Conservation (phyloP, 2,888 invertebrate genomes). For the Drosophila subquinaria region DNA sequence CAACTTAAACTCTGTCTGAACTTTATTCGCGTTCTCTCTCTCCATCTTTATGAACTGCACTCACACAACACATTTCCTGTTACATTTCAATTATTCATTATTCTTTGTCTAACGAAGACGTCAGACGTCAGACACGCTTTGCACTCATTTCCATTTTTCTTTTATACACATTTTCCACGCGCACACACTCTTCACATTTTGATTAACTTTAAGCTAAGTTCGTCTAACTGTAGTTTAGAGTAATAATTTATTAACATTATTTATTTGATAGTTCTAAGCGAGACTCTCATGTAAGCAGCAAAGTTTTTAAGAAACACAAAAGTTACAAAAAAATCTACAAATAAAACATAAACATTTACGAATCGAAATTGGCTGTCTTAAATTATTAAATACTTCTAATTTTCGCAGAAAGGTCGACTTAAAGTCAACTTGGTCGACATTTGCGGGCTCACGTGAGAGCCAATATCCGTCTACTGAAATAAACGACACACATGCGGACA, state of each 20-base stretch:
- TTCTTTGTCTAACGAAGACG: constrained; percentile 15
- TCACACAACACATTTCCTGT: constrained; percentile 56
- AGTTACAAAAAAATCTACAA: constrained; percentile 59
- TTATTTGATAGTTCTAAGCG: constrained; percentile 73
- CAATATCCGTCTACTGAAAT: background rate
- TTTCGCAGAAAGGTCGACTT: constrained; percentile 25
- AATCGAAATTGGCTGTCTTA: constrained; percentile 15
- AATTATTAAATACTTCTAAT: constrained; percentile 29
- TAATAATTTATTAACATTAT: constrained; percentile 75
- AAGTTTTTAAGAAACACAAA: constrained; percentile 77
- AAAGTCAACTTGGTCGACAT: constrained; percentile 25
- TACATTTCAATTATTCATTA: constrained; percentile 75
- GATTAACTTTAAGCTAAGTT: constrained; percentile 61
- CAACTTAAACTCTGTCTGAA: constrained; percentile 44
- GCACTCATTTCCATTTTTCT: constrained; percentile 50
- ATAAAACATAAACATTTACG: constrained; percentile 44
- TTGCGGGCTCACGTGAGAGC: constrained; percentile 9
- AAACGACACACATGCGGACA: constrained; percentile 9
- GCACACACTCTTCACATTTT: constrained; percentile 35
- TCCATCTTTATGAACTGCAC: constrained; percentile 42
- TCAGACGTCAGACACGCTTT: constrained; percentile 26
- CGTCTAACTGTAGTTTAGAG: constrained; percentile 69
- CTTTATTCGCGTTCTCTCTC: constrained; percentile 27
- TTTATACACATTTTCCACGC: constrained; percentile 26
- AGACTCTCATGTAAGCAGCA: constrained; percentile 70